A percentile compares a stretch with the other conserved stretches of the same genome.
Conservation (phyloP, 2,888 invertebrate genomes). For the Sycophila texana region DNA sequence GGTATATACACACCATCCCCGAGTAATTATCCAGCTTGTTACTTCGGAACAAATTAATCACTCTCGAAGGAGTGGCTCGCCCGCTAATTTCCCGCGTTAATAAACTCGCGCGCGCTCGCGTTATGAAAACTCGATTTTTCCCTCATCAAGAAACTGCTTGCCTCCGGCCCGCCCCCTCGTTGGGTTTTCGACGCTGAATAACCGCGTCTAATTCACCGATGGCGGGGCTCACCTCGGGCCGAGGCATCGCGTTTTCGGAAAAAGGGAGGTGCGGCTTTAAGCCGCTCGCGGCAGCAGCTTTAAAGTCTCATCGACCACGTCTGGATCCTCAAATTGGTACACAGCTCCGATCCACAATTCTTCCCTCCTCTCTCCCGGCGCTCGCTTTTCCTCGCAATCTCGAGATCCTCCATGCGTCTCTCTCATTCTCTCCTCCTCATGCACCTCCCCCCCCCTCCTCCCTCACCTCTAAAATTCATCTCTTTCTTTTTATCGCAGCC, state of each 20-base stretch:
- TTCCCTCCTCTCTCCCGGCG: constrained; percentile 20
- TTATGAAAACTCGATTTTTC: no score
- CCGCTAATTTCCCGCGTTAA: no score
- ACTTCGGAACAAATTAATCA: no score
- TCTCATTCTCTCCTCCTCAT: not conserved
- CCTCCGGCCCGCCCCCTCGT: not conserved
- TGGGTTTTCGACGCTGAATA: no score
- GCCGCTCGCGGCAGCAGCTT: constrained; percentile 6
- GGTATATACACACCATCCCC: no score
- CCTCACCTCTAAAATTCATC: constrained; percentile 38
- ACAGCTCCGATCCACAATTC: constrained; percentile 38
- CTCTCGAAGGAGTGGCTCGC: no score
- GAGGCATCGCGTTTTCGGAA: no score
- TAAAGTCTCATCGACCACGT: constrained; percentile 43
- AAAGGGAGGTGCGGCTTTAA: constrained; percentile 4
- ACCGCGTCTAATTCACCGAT: not conserved
- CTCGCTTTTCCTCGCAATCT: constrained; percentile 46
- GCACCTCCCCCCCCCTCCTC: not conserved
- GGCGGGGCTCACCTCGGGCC: not conserved
- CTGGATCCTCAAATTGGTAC: constrained; percentile 48
- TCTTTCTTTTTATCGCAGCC: constrained; percentile 36
- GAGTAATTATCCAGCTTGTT: no score
- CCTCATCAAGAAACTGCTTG: not conserved
- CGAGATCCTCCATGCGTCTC: constrained; percentile 43
- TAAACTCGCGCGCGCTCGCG: no score